Evolutionary conservation across 2,888 invertebrate species (phyloP), one percentile per base, ranked within the genome.

Genomic region (Thyatira batis): DNA sequence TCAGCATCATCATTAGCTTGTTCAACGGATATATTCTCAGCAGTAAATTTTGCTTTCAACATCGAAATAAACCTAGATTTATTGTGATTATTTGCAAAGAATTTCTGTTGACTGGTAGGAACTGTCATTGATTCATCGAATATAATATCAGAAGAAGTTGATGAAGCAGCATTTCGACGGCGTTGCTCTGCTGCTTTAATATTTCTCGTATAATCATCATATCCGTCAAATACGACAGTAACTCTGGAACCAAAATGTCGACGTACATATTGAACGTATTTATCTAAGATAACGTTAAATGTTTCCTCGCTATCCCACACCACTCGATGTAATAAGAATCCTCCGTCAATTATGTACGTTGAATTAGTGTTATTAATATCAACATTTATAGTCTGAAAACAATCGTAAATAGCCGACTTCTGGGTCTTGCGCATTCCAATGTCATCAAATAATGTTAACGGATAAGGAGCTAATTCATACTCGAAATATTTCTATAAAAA

Each of bases 141-240:
- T n/a, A n/a, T n/a, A n/a, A n/a, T n/a, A n/a, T n/a, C n/a, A n/a
- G n/a, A n/a, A n/a, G n/a, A n/a, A n/a, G n/a, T n/a, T 23, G 23
- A 23, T 4, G 23, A 23, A 4, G 23, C 6, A 4, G 23, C 23
- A 4, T 4, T 4, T 53, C 61, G 58, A 57, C 61, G 60, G 50
- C 62, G 65, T 59, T 73, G 69, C 61, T 71, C 60, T 65, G 63
- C 59, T 55, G 68, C 66, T 67, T 67, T 69, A 11, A 56, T 67
- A 61, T 65, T 68, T 60, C 45, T 75, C 45, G 54, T 67, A 20
- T 28, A 57, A 60, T 75, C 67, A 69, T 33, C 39, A 65, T 75
- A 74, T 51, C 69, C 69, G 57, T 73, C 69, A 62, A 73, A 73
- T 63, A 71, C 67, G 30, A 73, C 58, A 53, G 59, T 60, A 52